phyloP scores from a whole-genome alignment of 2,888 invertebrate species.

The Parapristionchus giblindavisi region DNA sequence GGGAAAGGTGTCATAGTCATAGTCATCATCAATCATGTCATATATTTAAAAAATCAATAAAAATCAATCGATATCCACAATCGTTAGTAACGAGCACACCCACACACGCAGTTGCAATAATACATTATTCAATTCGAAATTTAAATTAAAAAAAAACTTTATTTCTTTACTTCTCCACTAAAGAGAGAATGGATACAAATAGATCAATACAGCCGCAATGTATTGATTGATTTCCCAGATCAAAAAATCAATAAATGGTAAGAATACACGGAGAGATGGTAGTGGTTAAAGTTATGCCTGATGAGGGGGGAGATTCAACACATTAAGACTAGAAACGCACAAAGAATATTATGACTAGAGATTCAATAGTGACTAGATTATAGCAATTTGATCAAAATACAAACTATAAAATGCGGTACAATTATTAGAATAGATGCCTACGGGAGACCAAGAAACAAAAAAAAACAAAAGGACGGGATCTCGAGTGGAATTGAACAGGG shows the following conservation, averaged over 20 bases:
- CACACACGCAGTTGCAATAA: no score
- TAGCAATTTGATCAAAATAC: not conserved
- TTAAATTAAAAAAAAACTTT: not conserved
- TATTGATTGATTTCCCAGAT: slow-evolving; percentile 4
- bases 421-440: no score
- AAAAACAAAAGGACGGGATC: not conserved
- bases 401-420: not conserved
- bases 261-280: slow-evolving; percentile 11
- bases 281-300: slow-evolving; percentile 8
- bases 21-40: no score
- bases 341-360: slow-evolving; percentile 23
- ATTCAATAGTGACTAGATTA: not conserved
- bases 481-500: not conserved
- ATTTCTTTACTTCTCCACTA: slow-evolving; percentile 29
- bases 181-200: slow-evolving; percentile 17
- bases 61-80: slow-evolving; percentile 24
- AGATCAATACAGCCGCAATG: not conserved
- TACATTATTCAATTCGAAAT: not conserved
- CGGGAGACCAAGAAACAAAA: no score
- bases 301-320: no score
- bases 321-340: slow-evolving; percentile 3
- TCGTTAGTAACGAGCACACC: slow-evolving; percentile 32
- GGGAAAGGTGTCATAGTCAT: no score
- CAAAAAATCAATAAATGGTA: slow-evolving; percentile 5
- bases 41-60: no score